Base-by-base conservation (phyloP, 2,888 invertebrate genomes). In the Leptopilina syphax region DNA sequence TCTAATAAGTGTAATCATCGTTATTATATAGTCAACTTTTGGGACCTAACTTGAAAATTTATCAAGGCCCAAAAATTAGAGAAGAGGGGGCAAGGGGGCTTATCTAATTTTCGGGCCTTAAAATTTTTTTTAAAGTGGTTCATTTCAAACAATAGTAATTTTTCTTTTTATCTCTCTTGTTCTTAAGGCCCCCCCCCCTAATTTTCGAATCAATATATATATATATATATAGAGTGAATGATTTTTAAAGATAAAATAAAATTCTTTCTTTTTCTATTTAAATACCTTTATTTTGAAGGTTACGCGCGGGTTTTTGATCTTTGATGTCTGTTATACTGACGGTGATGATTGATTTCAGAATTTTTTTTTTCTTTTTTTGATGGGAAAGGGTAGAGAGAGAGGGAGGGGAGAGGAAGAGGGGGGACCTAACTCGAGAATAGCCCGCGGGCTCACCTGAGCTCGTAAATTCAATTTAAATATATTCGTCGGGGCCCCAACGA, bases 401-500 rank as follows among this genome's bases (percentile, higher is more conserved):
- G 18, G 0, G 18, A 18, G 18, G 77, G 0, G 50, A 50, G 12
- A 12, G 12, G 10, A 3, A 50, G 41, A 65, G 67, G 68, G 44
- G 70, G 54, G 70, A 34, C 54, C 70, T 54, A 34, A 50, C 50
- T 70, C 50, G 27, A 50, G 50, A 13, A 13, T 54, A 77, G 83
- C 86, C 82, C 88, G 90, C 88, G 80, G 83, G 83, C 87, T 88
- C 85, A 82, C 5, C 44, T 85, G 85, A 84, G 84, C 89, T 88
- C 88, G 88, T 90, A 90, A 89, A 90, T 91, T 90, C 88, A 89
- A 91, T 90, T 90, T 88, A 90, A 90, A 90, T 90, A 90, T 89
- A 34, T 34, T 86, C 83, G 86, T 83, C 84, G 76, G 85, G 47
- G 50, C 83, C 82, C 78, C 86, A 82, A 86, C 89, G 90, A 88